A percentile compares a stretch with the other conserved stretches of the same genome.
phyloP scores from a whole-genome alignment of 2,888 invertebrate genomes.

The Yponomeuta cagnagella region DNA sequence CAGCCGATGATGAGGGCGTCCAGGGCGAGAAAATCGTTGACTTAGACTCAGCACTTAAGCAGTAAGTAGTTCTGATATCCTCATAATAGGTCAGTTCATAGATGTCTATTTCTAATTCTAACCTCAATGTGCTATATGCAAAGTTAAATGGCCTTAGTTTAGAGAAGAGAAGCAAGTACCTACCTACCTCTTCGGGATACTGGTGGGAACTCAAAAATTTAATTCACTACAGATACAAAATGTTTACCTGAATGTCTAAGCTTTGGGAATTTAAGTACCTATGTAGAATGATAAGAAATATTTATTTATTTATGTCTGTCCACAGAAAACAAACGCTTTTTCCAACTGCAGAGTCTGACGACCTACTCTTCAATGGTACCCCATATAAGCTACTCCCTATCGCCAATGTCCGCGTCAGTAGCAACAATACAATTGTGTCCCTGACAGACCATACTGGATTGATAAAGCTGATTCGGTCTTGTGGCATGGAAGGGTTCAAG shows the following conservation, averaged over 20 bases:
- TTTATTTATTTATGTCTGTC: no score
- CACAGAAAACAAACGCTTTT: constrained; percentile 81
- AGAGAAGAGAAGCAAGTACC: no score
- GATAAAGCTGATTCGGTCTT: constrained; percentile 79
- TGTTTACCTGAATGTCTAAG: no score
- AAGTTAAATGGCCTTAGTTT: no score
- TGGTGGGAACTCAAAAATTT: no score
- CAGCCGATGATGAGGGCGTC: constrained; percentile 83
- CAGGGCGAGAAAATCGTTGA: constrained; percentile 83
- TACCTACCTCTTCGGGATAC: no score
- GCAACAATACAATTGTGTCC: constrained; percentile 92
- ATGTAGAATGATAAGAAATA: no score
- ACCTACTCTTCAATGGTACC: constrained; percentile 82
- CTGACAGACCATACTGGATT: constrained; percentile 82
- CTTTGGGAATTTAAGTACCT: no score
- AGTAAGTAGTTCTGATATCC: constrained; percentile 55
- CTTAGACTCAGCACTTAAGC: constrained; percentile 78
- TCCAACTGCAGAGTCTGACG: constrained; percentile 83
- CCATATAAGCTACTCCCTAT: constrained; percentile 88
- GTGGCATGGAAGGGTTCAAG: constrained; percentile 96
- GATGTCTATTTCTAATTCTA: not conserved
- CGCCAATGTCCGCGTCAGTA: constrained; percentile 86
- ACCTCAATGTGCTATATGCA: not conserved
- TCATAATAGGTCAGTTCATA: not conserved
- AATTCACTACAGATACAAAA: no score